Evolutionary conservation across 1,140 invertebrate genomes (phyloP).

Genomic region (Eriosoma lanigerum): DNA sequence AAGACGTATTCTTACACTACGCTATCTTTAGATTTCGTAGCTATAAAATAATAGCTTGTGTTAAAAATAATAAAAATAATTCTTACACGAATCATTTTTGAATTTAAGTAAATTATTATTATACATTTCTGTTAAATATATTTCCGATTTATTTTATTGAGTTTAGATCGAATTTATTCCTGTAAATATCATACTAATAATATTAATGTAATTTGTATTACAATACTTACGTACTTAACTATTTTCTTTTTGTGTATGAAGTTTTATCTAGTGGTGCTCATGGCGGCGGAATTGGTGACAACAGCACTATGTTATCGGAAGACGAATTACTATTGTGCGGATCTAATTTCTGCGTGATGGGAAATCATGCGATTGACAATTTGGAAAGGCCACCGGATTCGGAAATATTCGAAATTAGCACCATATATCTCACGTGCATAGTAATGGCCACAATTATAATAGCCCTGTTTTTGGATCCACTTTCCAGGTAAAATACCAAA

Average conservation of each 20-base stretch:
- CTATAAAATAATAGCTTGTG: too few species aligned
- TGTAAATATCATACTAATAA: too few species aligned
- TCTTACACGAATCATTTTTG: too few species aligned
- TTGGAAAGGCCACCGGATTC: slow-evolving; percentile 74
- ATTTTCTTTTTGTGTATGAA: slow-evolving; percentile 58
- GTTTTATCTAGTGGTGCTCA: slow-evolving; percentile 77
- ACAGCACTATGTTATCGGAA: slow-evolving; percentile 59
- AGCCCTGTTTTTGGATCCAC: slow-evolving; percentile 82
- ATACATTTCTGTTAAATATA: too few species aligned
- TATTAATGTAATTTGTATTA: too few species aligned
- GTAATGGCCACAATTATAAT: slow-evolving; percentile 82
- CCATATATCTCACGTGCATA: slow-evolving; percentile 86
- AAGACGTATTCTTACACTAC: too few species aligned
- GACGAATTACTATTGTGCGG: slow-evolving; percentile 71
- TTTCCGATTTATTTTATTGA: too few species aligned
- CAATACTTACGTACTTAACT: too few species aligned
- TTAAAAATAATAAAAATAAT: too few species aligned
- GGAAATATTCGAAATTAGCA: slow-evolving; percentile 83
- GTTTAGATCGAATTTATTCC: too few species aligned
- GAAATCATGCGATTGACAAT: slow-evolving; percentile 68
- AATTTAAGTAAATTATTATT: too few species aligned
- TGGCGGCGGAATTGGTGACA: slow-evolving; percentile 62
- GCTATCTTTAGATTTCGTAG: too few species aligned
- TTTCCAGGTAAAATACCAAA: slow-evolving; percentile 73
- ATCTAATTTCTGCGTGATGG: slow-evolving; percentile 78